Base-by-base conservation (phyloP, 1,140 invertebrate genomes). In the Pomacea maculata region DNA sequence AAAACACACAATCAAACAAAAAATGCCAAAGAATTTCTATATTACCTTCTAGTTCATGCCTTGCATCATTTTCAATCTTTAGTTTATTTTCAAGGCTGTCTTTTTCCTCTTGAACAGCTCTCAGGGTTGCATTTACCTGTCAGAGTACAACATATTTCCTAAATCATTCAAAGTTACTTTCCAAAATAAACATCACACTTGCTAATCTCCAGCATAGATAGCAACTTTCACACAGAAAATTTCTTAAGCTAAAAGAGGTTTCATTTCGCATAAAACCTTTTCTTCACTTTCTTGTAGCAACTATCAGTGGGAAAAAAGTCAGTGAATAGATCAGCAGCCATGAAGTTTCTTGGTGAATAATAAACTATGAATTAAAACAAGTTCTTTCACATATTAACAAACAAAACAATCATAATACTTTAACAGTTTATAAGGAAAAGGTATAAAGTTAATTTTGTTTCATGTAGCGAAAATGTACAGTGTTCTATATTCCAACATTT, bases 21-120 rank as follows among this genome's bases (percentile, higher is more conserved):
- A 45, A 45, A 45, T 4, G 2, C 34, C 34, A 1, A 45, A 45
- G 2, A 45, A 45, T 45, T 45, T 29, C 73, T 17, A 67, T 87
- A 92, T 94, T 84, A 82, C 89, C 86, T 86, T 92, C 91, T 80
- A 92, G 83, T 81, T 93, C 92, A 75, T 90, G 83, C 34, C 91
- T 88, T 61, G 88, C 87, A 75, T 92, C 91, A 57, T 89, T 87
- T 72, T 92, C 91, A 76, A 89, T 89, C 57, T 91, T 87, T 57
- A 92, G 84, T 85, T 90, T 90, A 82, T 92, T 91, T 68, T 91
- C 87, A 68, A 92, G 73, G 21, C 83, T 80, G 75, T 87, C 83
- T 79, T 86, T 88, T 73, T 90, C 88, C 34, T 90, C 91, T 84
- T 91, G 88, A n/a, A 91, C 82, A 45, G 88, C 80, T 68, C 86